phyloP scores from a whole-genome alignment of 2,797 vertebrate genomes.

The Oreochromis mossambicus region DNA sequence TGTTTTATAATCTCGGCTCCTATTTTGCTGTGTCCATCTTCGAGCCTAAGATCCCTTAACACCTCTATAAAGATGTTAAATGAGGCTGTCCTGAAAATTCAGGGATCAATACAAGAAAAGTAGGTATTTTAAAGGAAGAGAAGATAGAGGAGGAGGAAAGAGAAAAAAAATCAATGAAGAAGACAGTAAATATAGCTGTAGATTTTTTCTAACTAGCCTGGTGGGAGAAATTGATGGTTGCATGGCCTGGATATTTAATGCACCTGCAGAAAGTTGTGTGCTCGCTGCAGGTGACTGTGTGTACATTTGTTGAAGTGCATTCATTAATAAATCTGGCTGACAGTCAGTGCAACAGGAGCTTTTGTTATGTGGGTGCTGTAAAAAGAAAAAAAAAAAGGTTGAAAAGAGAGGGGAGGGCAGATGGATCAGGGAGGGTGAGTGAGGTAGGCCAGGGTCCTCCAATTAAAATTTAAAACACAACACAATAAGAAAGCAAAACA shows the following conservation, averaged over 20 bases:
- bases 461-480: slow-evolving; percentile 1
- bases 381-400: not conserved
- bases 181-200: not conserved
- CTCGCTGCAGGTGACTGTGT: not conserved
- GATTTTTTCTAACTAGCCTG: accelerated
- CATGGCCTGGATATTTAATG: not conserved
- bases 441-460: slow-evolving; percentile 7
- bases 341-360: slow-evolving; percentile 61
- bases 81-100: not conserved
- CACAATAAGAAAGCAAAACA: slow-evolving; percentile 13
- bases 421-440: not conserved
- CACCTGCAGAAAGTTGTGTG: not conserved
- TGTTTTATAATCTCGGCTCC: accelerated
- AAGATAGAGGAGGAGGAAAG: not conserved
- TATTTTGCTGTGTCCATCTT: not conserved
- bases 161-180: slow-evolving; percentile 10
- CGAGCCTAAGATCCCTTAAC: not conserved
- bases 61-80: not conserved
- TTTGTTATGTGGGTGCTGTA: not conserved
- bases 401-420: not conserved
- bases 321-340: slow-evolving; percentile 17
- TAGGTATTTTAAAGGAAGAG: not conserved
- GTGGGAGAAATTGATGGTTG: slow-evolving; percentile 8
- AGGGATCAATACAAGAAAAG: slow-evolving; percentile 6
- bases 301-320: not conserved